These are phyloP conservation scores for Synanthedon andrenaeformis DNA, from an alignment of 2,888 invertebrate genomes.

Conservation along the genomic window DNA sequence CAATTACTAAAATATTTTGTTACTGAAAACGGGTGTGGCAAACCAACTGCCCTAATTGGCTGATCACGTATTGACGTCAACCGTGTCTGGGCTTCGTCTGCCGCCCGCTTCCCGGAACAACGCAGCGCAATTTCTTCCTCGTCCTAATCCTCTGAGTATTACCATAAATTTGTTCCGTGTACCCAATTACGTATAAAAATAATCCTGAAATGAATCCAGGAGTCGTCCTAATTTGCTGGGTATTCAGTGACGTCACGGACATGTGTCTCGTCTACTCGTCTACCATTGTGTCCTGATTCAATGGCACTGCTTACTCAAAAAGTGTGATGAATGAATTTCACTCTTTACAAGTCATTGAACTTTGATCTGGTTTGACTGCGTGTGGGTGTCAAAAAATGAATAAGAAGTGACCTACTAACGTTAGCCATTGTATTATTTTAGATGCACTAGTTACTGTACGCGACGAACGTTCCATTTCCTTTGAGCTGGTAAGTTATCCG, in stretches of 20 bases:
- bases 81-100: conserved; percentile 58
- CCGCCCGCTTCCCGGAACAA: conserved; percentile 57
- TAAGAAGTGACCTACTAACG: conserved; percentile 25
- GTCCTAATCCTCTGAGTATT: conserved; percentile 17
- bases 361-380: conserved; percentile 47
- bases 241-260: conserved; percentile 34
- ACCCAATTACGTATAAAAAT: conserved; percentile 11
- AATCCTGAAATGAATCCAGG: no score
- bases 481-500: background rate
- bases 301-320: background rate
- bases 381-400: conserved; percentile 45
- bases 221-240: conserved; percentile 30
- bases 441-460: background rate
- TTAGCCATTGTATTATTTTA: background rate
- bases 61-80: conserved; percentile 48
- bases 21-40: conserved; percentile 22
- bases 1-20: conserved; percentile 11
- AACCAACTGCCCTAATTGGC: conserved; percentile 50
- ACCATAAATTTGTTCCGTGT: conserved; percentile 39
- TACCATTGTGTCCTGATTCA: conserved; percentile 28
- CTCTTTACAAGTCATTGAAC: conserved; percentile 57
- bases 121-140: conserved; percentile 50
- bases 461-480: background rate
- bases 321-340: conserved; percentile 56
- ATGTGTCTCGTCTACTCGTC: conserved; percentile 26